These are phyloP conservation scores for Coreius guichenoti DNA, from an alignment of 2,797 vertebrate species.

Conservation along the genomic window DNA sequence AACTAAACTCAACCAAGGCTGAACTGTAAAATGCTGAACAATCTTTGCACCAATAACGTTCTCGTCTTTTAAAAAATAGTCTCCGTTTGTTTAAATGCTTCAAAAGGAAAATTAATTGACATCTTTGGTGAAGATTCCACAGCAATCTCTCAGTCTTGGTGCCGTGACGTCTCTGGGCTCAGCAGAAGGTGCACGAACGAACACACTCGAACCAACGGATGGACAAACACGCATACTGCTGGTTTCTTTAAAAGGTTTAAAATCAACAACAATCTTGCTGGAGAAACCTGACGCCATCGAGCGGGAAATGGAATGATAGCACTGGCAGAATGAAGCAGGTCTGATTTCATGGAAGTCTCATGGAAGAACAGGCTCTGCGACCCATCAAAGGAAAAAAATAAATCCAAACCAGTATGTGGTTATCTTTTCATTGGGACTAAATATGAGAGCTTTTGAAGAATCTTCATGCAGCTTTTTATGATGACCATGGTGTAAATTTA, in stretches of 20 bases:
- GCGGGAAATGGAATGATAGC: conserved; percentile 7
- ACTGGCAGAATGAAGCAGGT: neutral
- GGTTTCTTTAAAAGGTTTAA: conserved; percentile 36
- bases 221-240: conserved; percentile 62
- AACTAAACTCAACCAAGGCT: conserved; percentile 63
- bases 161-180: conserved; percentile 61
- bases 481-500: neutral
- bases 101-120: conserved; percentile 71
- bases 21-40: conserved; percentile 64
- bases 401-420: neutral
- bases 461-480: neutral
- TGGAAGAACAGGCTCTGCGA: neutral
- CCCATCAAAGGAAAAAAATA: neutral
- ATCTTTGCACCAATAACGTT: conserved; percentile 59
- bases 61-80: conserved; percentile 55
- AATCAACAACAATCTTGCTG: conserved; percentile 27
- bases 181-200: conserved; percentile 59
- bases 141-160: conserved; percentile 65
- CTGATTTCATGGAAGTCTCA: neutral
- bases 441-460: neutral
- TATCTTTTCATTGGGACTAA: neutral
- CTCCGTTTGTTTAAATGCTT: conserved; percentile 50
- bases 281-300: conserved; percentile 39
- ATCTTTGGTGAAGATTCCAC: conserved; percentile 84
- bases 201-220: conserved; percentile 43